Base-by-base conservation (phyloP, 2,113 vertebrate genomes). In the Noctilio leporinus region DNA sequence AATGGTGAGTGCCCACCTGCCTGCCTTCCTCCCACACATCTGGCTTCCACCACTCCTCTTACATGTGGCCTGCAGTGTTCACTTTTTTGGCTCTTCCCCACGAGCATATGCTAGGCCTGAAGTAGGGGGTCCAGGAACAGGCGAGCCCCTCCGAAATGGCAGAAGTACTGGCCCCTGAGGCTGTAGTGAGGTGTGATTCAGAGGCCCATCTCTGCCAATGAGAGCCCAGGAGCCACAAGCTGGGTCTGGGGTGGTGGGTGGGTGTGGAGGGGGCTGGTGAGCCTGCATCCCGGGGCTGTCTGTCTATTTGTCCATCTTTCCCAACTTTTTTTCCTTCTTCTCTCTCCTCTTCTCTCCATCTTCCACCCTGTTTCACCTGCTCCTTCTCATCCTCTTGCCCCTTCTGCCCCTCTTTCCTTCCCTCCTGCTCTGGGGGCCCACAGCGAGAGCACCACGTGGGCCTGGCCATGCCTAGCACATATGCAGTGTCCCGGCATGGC, bases 401-500 rank as follows among this genome's bases (percentile, higher is more conserved):
- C 76, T 85, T 95, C 88, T 67, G 40, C 88, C 81, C n/a, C 30
- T 11, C 75, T 57, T n/a, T 64, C 70, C 65, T 78, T 64, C 55
- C 87, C 65, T 83, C 76, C 86, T 0, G 10, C 92, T 64, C 84
- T 87, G 94, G 97, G 95, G 97, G 77, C 85, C 96, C 0, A 10
- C 97, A 99, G 98, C 97, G 98, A 97, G 98, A 99, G 38, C 97
- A 98, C 85, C 98, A 98, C 73, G 96, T 88, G 0, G 98, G 98
- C 16, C 95, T 97, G 0, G 97, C 98, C 2, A 5, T 94, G 30
- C 98, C 98, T 0, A 97, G 97, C 90, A 98, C 98, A 6, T 98
- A 98, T 0, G 97, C 95, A 0, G 93, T 98, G 38, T 95, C 97
- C 83, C 97, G 98, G 96, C 98, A 98, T 81, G 98, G 98, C 67